Base-by-base conservation (phyloP, 30 jellyfish, hydroid and myxozoan genomes). In the Nemopilema nomurai region DNA sequence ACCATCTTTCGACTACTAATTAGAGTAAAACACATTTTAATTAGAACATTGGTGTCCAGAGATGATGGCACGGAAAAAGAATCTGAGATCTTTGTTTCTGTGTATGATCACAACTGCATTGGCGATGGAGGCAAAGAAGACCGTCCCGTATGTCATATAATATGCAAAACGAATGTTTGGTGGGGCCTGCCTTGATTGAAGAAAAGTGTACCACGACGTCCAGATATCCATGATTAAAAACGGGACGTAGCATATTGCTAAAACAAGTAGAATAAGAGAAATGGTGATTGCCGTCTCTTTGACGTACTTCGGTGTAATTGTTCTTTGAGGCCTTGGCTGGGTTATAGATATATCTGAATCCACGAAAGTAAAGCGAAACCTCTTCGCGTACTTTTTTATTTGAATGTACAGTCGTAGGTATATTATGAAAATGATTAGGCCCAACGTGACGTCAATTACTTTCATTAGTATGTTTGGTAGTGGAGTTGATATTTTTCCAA, bases 201-300 rank as follows among this genome's bases (percentile, higher is more conserved):
- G 30, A 77, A 82, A 82, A 18, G 90, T 82, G 75, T 82, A 82
- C 84, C 83, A 82, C 53, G 90, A 82, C 8, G 90, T 82, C 90
- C 90, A 82, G 1, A 65, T 33, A 33, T 82, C 90, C 90, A 82
- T 82, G 20, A 82, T 49, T 18, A 82, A 26, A 29, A 82, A 82
- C 3, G 90, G 90, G 1, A 82, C 22, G 74, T 82, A 82, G 32
- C 90, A 69, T 7, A 57, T 20, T 0, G 90, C 90, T 22, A 82
- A 28, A 7, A 71, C 90, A 27, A 82, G 69, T 25, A 82, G 62
- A 28, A 82, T 72, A 21, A 82, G 29, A 19, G 84, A 68, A n/a
- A 82, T 82, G 50, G 90, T 82, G 16, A 82, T 32, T 16, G 90
- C 90, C 22, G 71, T 33, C 21, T 41, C 68, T 30, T 52, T 82